phyloP scores from a whole-genome alignment of 2,888 invertebrate species.

The Scaptomyza tumidula region DNA sequence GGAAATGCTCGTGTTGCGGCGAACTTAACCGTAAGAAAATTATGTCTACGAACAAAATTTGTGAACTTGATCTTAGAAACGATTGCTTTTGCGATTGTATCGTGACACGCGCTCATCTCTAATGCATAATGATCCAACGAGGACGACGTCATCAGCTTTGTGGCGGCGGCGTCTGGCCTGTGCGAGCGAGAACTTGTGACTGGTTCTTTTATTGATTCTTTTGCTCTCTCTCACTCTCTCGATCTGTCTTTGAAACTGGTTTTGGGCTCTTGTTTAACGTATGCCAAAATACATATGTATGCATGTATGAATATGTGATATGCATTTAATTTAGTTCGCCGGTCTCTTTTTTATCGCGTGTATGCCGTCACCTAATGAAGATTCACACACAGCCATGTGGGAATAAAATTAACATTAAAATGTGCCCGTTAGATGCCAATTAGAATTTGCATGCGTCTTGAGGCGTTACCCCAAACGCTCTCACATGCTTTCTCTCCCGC shows the following conservation, averaged over 20 bases:
- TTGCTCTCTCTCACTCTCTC: conserved; percentile 1
- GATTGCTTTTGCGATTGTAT: no score
- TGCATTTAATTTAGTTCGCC: conserved; percentile 56
- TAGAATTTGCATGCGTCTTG: conserved; percentile 21
- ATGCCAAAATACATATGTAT: conserved; percentile 11
- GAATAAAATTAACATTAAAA: conserved; percentile 26
- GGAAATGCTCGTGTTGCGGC: not conserved
- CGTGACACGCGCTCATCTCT: conserved; percentile 3
- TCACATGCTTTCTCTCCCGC: not conserved
- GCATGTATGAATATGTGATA: conserved; percentile 19
- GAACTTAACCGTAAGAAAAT: no score
- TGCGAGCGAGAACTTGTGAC: conserved; percentile 20
- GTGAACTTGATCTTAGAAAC: no score
- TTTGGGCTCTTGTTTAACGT: conserved; percentile 38
- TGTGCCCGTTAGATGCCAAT: conserved; percentile 40
- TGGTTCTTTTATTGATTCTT: conserved; percentile 29
- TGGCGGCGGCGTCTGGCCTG: conserved; percentile 17
- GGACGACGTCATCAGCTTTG: conserved; percentile 54
- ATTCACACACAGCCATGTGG: conserved; percentile 19
- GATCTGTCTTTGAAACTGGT: conserved; percentile 39
- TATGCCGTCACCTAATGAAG: conserved; percentile 35
- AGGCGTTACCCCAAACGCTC: conserved; percentile 38
- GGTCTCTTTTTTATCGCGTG: conserved; percentile 66
- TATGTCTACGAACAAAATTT: no score
- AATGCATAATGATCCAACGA: conserved; percentile 11